These are phyloP conservation scores for Philonicus albiceps DNA, from an alignment of 2,888 invertebrate genomes.

Conservation along the genomic window DNA sequence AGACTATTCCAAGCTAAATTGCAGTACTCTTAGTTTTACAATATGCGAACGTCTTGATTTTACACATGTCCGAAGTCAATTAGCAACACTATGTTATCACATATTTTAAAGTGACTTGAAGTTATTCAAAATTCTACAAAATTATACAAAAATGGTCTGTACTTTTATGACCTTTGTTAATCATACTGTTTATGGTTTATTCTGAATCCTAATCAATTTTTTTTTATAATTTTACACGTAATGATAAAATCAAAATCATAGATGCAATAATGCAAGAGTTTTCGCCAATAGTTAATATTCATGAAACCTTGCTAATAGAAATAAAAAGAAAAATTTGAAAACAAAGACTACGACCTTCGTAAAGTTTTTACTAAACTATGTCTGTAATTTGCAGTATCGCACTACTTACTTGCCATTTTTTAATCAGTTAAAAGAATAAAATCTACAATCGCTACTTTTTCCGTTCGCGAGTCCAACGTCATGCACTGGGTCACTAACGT, in stretches of 20 bases:
- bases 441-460: not conserved
- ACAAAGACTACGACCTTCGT: not conserved
- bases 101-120: too few species aligned
- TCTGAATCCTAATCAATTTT: too few species aligned
- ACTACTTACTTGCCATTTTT: not conserved
- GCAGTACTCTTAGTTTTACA: too few species aligned
- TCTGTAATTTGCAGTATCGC: not conserved
- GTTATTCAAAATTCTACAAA: too few species aligned
- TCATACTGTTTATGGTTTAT: too few species aligned
- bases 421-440: not conserved
- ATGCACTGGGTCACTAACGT: not conserved
- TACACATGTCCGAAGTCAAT: too few species aligned
- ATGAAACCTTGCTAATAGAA: not conserved
- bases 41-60: too few species aligned
- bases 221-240: too few species aligned
- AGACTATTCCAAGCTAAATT: too few species aligned
- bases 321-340: not conserved
- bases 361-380: not conserved
- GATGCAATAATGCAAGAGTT: not conserved
- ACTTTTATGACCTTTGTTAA: too few species aligned
- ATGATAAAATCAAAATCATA: not conserved
- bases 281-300: not conserved
- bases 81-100: too few species aligned
- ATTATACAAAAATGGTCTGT: too few species aligned
- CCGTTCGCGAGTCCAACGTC: not conserved